Evolutionary conservation across 2,888 invertebrate species (phyloP).

Genomic region (Ormyrus rosae): DNA sequence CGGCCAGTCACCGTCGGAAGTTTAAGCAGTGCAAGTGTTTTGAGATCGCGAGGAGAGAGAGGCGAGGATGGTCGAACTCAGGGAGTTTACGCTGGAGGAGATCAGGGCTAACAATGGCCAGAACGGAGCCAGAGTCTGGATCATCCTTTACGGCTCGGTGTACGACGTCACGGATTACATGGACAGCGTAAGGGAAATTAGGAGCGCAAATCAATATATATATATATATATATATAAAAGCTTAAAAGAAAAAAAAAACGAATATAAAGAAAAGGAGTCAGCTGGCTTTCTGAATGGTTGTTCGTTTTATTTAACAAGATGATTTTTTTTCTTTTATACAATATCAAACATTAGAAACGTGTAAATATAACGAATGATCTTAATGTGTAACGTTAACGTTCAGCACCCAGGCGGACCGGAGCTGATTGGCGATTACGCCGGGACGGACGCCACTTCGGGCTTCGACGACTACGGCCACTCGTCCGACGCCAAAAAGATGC

Average conservation of each 20-base stretch:
- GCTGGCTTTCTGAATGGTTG: too few relatives aligned
- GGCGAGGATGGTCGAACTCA: constrained; percentile 11
- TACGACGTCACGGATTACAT: constrained; percentile 84
- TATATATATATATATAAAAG: too few relatives aligned
- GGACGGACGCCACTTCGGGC: constrained; percentile 81
- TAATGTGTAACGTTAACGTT: background rate
- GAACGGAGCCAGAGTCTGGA: constrained; percentile 79
- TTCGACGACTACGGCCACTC: constrained; percentile 84
- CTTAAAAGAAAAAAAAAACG: too few relatives aligned
- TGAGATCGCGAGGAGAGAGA: background rate
- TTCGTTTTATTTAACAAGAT: too few relatives aligned
- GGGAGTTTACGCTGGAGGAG: constrained; percentile 77
- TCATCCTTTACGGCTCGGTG: constrained; percentile 81
- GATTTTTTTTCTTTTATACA: too few relatives aligned
- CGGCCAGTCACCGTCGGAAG: background rate
- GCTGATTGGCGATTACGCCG: constrained; percentile 81
- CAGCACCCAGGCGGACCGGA: constrained; percentile 86
- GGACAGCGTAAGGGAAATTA: constrained; percentile 76
- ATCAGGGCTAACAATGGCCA: constrained; percentile 80
- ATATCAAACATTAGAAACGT: too few relatives aligned
- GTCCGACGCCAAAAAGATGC: constrained; percentile 79
- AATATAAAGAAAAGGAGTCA: too few relatives aligned
- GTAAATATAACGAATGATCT: too few relatives aligned
- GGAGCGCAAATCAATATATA: too few relatives aligned
- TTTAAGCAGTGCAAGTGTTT: too few relatives aligned